Conservation (phyloP, 1,140 invertebrate species). For the Antheraea mylitta region DNA sequence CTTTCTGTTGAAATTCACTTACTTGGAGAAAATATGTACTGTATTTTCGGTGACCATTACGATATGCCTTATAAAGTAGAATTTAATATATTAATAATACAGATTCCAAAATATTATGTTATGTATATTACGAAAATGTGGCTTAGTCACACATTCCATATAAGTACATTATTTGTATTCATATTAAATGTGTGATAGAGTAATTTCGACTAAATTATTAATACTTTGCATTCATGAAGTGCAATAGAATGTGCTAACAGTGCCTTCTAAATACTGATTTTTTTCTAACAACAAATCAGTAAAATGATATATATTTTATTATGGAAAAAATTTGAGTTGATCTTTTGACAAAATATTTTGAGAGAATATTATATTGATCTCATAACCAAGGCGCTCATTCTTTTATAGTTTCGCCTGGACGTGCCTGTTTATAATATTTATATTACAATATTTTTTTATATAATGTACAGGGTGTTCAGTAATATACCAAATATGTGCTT, state of each 20-base stretch:
- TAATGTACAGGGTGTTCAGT: slow-evolving; percentile 72
- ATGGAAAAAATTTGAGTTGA: neutral
- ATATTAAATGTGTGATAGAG: neutral
- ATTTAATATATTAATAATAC: neutral
- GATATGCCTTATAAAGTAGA: neutral
- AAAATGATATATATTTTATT: neutral
- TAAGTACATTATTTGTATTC: neutral
- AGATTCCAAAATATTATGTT: neutral
- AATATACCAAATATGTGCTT: slow-evolving; percentile 75
- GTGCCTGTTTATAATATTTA: slow-evolving; percentile 57
- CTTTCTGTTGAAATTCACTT: neutral
- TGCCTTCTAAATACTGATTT: slow-evolving; percentile 29
- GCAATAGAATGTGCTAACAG: slow-evolving; percentile 17
- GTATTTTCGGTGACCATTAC: neutral
- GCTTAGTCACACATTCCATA: slow-evolving; percentile 4
- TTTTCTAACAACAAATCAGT: slow-evolving; percentile 11
- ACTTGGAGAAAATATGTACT: neutral
- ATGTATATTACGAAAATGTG: slow-evolving; percentile 1
- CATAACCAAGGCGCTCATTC: slow-evolving; percentile 46
- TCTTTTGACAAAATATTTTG: slow-evolving; percentile 19
- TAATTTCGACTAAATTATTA: neutral
- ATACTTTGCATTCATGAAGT: slow-evolving; percentile 2
- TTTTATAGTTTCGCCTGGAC: slow-evolving; percentile 48
- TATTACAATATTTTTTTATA: slow-evolving; percentile 71
- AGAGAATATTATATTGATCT: slow-evolving; percentile 52